Conservation (phyloP, 2,888 invertebrate species). For the Ophion costatus region DNA sequence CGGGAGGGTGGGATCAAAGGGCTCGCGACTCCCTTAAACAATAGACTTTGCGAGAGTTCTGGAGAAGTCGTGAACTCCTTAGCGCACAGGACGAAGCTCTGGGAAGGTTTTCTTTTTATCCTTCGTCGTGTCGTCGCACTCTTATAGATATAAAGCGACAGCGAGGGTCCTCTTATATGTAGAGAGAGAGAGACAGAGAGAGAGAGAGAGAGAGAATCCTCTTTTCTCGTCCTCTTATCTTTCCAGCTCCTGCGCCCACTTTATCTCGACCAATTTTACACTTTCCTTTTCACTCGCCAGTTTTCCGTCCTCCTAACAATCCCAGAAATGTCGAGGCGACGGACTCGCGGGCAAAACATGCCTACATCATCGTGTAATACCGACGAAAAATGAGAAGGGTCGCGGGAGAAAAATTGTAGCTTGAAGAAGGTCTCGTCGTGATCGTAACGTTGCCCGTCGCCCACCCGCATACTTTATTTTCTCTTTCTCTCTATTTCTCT, state of each 20-base stretch:
- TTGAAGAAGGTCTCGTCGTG: conserved; percentile 40
- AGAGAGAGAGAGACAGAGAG: neutral
- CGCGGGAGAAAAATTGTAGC: conserved; percentile 9
- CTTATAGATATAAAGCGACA: neutral
- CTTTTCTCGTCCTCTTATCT: conserved; percentile 49
- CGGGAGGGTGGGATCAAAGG: conserved; percentile 63
- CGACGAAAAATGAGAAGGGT: conserved; percentile 4
- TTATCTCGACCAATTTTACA: conserved; percentile 58
- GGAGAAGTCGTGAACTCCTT: conserved; percentile 72
- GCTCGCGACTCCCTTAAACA: conserved; percentile 62
- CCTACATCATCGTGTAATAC: neutral
- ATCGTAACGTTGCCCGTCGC: conserved; percentile 33
- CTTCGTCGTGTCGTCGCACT: conserved; percentile 60
- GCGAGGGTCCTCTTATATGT: neutral
- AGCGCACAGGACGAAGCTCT: conserved; percentile 43
- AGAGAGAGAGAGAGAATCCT: conserved; percentile 4
- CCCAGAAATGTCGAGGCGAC: conserved; percentile 49
- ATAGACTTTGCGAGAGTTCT: conserved; percentile 63
- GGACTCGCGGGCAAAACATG: conserved; percentile 18
- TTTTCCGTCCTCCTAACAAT: conserved; percentile 44
- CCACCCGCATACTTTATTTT: conserved; percentile 16
- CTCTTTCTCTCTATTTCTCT: conserved; percentile 4
- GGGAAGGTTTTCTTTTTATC: conserved; percentile 57
- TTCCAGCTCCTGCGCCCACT: conserved; percentile 44
- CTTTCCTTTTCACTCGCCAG: conserved; percentile 43